These are phyloP conservation scores for Diorhabda sublineata DNA, from an alignment of 1,140 invertebrate species.

Conservation along the genomic window DNA sequence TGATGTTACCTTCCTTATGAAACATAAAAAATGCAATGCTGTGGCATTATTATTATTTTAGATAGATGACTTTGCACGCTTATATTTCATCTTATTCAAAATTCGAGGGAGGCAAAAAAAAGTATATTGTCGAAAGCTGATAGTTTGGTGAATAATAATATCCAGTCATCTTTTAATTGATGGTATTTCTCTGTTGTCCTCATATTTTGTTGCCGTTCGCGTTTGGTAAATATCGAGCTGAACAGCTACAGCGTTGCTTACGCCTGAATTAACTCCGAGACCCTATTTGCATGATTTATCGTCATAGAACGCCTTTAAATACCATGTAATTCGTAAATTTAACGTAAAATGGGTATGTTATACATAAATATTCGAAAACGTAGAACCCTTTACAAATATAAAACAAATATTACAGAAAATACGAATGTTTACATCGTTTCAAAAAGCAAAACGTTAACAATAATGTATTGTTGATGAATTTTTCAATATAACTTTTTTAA, in stretches of 20 bases:
- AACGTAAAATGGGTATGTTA: slow-evolving; percentile 43
- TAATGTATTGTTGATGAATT: too few species aligned
- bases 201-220: neutral
- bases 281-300: slow-evolving; percentile 46
- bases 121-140: slow-evolving; percentile 7
- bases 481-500: too few species aligned
- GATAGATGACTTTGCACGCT: too few species aligned
- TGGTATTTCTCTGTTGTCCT: slow-evolving; percentile 24
- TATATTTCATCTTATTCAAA: neutral
- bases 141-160: slow-evolving; percentile 17
- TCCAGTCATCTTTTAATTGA: slow-evolving; percentile 24
- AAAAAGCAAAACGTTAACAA: neutral
- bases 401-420: slow-evolving; percentile 35
- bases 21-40: too few species aligned
- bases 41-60: too few species aligned
- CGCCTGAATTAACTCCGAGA: slow-evolving; percentile 43
- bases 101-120: neutral
- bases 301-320: slow-evolving; percentile 45
- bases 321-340: slow-evolving; percentile 47
- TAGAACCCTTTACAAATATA: slow-evolving; percentile 25
- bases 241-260: slow-evolving; percentile 23
- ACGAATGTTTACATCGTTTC: slow-evolving; percentile 33
- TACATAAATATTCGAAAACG: slow-evolving; percentile 42
- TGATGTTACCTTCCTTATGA: too few species aligned
- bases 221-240: slow-evolving; percentile 28